These are phyloP conservation scores for Pelecanoides urinatrix DNA, from an alignment of 2,113 vertebrate species.

Conservation along the genomic window DNA sequence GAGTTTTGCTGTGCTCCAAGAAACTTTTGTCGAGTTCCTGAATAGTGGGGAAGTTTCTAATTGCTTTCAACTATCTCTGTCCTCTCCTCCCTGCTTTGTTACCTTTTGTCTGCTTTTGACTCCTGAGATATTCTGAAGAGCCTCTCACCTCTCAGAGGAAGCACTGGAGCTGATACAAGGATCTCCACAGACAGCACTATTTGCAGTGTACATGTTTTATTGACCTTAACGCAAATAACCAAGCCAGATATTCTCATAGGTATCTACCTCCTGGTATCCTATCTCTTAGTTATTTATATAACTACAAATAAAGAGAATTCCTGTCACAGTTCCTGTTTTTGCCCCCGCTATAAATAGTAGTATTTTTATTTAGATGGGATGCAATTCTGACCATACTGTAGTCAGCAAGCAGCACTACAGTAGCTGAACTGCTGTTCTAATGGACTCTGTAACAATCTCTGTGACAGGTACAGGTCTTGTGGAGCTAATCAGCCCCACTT, in stretches of 20 bases:
- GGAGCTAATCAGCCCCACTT: background rate
- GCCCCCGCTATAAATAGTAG: background rate
- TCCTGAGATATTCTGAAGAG: background rate
- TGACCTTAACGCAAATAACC: background rate
- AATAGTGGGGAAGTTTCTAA: background rate
- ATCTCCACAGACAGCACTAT: background rate
- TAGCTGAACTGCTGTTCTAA: background rate
- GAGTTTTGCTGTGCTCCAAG: background rate
- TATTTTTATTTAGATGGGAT: background rate
- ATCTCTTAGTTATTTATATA: background rate
- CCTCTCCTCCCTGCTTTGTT: background rate
- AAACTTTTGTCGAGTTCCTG: constrained; percentile 18
- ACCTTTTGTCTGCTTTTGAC: background rate
- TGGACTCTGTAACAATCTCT: background rate
- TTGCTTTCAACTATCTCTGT: constrained; percentile 8
- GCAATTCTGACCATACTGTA: background rate
- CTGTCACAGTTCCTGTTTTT: background rate
- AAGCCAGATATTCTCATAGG: background rate
- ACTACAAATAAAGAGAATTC: background rate
- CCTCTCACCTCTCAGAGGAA: background rate
- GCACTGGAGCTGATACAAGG: background rate
- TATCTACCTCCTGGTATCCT: background rate
- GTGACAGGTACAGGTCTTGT: background rate
- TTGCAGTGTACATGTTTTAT: background rate
- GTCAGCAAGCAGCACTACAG: background rate